Conservation (phyloP, 2,888 invertebrate species). For the Phragmatobia fuliginosa region DNA sequence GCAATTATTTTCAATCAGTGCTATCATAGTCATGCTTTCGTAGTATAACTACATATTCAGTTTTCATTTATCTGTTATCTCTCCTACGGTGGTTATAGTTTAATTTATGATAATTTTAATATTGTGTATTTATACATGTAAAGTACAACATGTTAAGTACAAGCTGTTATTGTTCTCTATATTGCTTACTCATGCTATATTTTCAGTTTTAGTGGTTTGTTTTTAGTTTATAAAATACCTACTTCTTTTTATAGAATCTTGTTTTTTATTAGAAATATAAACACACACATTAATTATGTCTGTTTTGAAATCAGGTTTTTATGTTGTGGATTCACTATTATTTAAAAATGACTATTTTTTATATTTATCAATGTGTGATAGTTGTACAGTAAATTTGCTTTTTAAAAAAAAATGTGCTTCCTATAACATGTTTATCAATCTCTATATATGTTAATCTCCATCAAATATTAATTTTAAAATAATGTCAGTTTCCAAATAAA, state of each 20-base stretch:
- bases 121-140: conserved; percentile 7
- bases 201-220: conserved; percentile 2
- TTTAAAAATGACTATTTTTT: background rate
- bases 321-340: background rate
- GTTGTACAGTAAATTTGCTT: background rate
- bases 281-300: background rate
- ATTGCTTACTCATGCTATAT: conserved; percentile 7
- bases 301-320: background rate
- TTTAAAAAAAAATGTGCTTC: background rate
- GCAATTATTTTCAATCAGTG: conserved; percentile 9
- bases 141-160: background rate
- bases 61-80: conserved; percentile 21
- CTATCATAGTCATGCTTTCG: conserved; percentile 25
- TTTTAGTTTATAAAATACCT: background rate
- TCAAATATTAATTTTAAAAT: background rate
- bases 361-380: background rate
- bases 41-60: conserved; percentile 20
- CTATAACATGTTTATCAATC: background rate
- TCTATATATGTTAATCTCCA: background rate
- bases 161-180: conserved; percentile 11
- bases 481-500: background rate
- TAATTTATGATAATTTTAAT: conserved; percentile 21
- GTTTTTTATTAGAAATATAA: background rate
- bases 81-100: conserved; percentile 9
- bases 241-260: background rate